A percentile compares a stretch with the other conserved stretches of the same genome.
phyloP scores from a whole-genome alignment of 2,888 invertebrate species.

The Phasia obesa region DNA sequence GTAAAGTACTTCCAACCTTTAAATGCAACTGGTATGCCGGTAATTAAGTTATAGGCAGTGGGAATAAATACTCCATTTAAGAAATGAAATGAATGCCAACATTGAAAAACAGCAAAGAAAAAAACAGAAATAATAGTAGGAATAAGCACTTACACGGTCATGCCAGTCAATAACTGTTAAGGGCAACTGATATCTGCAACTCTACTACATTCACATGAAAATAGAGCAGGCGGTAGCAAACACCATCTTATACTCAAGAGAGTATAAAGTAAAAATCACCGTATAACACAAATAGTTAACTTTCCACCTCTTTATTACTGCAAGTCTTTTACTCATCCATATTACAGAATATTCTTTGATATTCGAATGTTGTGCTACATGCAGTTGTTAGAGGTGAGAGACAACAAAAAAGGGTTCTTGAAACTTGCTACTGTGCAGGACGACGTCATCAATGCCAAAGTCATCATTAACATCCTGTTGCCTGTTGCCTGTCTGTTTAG shows the following conservation, averaged over 20 bases:
- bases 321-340: background rate
- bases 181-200: background rate
- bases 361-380: no score
- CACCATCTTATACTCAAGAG: background rate
- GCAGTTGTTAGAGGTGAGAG: background rate
- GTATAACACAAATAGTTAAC: constrained; percentile 32
- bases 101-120: background rate
- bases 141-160: constrained; percentile 26
- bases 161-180: constrained; percentile 46
- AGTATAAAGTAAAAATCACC: constrained; percentile 39
- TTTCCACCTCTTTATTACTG: constrained; percentile 30
- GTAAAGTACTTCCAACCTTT: background rate
- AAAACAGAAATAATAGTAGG: background rate
- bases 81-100: constrained; percentile 32
- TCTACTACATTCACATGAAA: background rate
- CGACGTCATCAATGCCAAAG: no score
- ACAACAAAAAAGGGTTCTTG: background rate
- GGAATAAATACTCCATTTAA: constrained; percentile 15
- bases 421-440: no score
- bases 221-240: background rate
- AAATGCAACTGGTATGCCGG: constrained; percentile 45
- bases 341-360: no score
- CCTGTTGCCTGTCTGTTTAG: background rate
- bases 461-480: background rate
- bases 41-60: constrained; percentile 33